phyloP scores from a whole-genome alignment of 1,140 invertebrate genomes.

The Penaeus japonicus region DNA sequence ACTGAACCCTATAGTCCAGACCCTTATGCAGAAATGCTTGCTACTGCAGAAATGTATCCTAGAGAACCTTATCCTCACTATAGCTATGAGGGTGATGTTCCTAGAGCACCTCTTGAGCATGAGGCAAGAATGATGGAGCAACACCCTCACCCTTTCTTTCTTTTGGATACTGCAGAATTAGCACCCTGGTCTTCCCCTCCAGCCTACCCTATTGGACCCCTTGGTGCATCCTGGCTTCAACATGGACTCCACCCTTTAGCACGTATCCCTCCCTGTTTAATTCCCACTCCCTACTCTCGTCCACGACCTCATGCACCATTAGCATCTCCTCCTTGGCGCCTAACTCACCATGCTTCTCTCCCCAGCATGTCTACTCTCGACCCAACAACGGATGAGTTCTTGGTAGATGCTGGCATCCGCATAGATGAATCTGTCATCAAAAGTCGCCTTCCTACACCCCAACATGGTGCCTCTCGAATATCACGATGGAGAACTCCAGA shows the following conservation, averaged over 20 bases:
- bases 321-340: constrained; percentile 53
- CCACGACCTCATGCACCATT: constrained; percentile 38
- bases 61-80: constrained; percentile 42
- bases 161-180: constrained; percentile 56
- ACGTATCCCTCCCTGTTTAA: constrained; percentile 44
- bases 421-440: constrained; percentile 61
- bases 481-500: constrained; percentile 30
- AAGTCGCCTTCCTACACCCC: constrained; percentile 51
- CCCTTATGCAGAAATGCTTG: constrained; percentile 40
- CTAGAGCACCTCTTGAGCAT: background rate
- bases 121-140: background rate
- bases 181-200: constrained; percentile 56
- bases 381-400: constrained; percentile 64
- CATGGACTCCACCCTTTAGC: constrained; percentile 46
- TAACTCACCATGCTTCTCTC: constrained; percentile 57
- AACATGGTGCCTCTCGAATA: background rate
- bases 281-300: constrained; percentile 52
- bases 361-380: constrained; percentile 60
- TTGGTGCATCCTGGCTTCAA: constrained; percentile 58
- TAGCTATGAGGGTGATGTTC: constrained; percentile 24
- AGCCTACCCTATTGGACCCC: constrained; percentile 58
- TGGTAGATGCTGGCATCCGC: constrained; percentile 68
- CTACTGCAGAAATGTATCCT: constrained; percentile 37
- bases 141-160: constrained; percentile 36
- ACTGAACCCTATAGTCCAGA: constrained; percentile 46